Base-by-base conservation (phyloP, 2,888 invertebrate genomes). In the Campoplex capitator region DNA sequence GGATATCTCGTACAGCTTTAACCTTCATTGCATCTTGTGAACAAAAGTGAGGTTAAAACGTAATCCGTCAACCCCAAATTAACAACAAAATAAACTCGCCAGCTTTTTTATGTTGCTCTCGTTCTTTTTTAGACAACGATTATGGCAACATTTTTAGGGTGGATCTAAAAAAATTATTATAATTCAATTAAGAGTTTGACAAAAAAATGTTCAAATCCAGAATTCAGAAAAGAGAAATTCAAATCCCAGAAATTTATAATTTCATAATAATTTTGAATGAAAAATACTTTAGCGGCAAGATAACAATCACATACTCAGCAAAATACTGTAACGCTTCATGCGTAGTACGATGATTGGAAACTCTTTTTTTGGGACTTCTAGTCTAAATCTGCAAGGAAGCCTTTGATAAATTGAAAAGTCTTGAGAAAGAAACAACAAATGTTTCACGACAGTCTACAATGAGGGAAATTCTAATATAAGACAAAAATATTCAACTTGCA, bases 21-120 rank as follows among this genome's bases (percentile, higher is more conserved):
- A 32, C 51, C 48, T 62, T 32, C 32, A n/a, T 70, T 28, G 48
- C 9, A 71, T 13, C 28, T 6, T 71, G 16, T 8, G 48, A 71
- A 18, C 51, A 32, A 71, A 71, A 71, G 71, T 71, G 71, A 71
- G 71, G 71, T 71, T 71, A 71, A 51, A 71, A 71, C 28, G 18
- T 45, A 45, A 11, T 32, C 9, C 71, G 11, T 32, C 16, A 32
- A 28, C 71, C 8, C 8, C 67, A n/a, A 32, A 51, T 71, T 18
- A 48, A 48, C 51, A 71, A 71, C 71, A 71, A 71, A 71, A 48
- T 16, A 48, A 48, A 71, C 6, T 48, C 48, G 23, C 48, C 42
- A 45, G 23, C 38, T 68, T 42, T 45, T 68, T 38, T 58, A 38
- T 48, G 23, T 2, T 45, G 42, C 45, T 70, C 28, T 70, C 32